Conservation (phyloP, 1,140 invertebrate genomes). For the Drosophila varians region DNA sequence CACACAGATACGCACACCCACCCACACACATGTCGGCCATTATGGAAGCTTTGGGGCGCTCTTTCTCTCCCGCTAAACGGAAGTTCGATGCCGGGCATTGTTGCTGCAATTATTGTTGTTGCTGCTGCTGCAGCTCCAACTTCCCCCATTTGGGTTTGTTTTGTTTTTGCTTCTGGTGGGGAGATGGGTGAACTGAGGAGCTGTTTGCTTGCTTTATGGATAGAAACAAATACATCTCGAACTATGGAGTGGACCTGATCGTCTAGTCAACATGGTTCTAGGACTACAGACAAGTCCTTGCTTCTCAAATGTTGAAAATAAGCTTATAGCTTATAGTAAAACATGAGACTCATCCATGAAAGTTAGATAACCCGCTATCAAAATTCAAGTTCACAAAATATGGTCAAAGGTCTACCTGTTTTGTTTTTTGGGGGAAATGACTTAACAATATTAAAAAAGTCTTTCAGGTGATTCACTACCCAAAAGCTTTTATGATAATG, state of each 20-base stretch:
- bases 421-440: background rate
- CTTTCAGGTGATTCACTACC: background rate
- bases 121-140: conserved; percentile 25
- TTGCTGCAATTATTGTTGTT: conserved; percentile 33
- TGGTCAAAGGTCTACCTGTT: background rate
- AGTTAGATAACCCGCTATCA: background rate
- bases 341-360: background rate
- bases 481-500: background rate
- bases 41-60: background rate
- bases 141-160: conserved; percentile 14
- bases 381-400: background rate
- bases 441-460: background rate
- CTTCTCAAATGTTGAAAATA: no score
- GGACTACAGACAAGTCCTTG: no score
- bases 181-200: conserved; percentile 14
- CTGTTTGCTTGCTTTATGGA: conserved; percentile 39
- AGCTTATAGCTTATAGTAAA: background rate
- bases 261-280: no score
- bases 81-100: conserved; percentile 48
- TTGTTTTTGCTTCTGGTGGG: conserved; percentile 10
- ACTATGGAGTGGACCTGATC: conserved; percentile 24
- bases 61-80: conserved; percentile 44
- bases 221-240: conserved; percentile 3
- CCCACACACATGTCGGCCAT: background rate
- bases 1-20: no score